Evolutionary conservation across 1,140 invertebrate genomes (phyloP).

Genomic region (Psilanteris sp.): DNA sequence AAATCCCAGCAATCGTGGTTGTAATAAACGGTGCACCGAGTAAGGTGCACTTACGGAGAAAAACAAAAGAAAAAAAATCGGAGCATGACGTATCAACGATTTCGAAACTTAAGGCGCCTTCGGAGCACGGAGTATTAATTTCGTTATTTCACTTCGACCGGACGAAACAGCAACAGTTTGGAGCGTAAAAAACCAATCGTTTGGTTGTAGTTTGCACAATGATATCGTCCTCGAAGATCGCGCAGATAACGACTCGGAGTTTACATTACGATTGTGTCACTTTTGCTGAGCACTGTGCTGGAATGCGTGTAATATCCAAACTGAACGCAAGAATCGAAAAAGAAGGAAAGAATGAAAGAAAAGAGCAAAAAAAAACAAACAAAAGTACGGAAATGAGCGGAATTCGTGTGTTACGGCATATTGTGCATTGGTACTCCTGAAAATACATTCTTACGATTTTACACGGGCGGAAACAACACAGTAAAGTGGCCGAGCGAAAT

Average conservation of each 20-base stretch:
- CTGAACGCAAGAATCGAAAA: no score
- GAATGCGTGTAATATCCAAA: background rate
- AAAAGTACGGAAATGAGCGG: background rate
- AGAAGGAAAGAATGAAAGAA: background rate
- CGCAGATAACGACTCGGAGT: constrained; percentile 4
- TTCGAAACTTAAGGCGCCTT: no score
- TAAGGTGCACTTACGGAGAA: no score
- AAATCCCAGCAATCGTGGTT: no score
- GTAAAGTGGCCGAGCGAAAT: background rate
- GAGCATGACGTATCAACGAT: no score
- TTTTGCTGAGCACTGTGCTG: background rate
- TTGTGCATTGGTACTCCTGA: background rate
- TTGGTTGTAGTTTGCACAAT: background rate
- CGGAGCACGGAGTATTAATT: no score
- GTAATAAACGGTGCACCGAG: no score
- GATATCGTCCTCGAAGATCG: background rate
- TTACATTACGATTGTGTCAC: background rate
- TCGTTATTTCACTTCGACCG: background rate
- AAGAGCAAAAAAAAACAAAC: background rate
- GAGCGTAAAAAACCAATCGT: background rate
- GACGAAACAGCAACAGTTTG: no score
- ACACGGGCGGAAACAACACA: background rate
- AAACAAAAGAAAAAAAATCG: no score
- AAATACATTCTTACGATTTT: constrained; percentile 4
- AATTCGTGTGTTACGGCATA: background rate